Base-by-base conservation (phyloP, 2,113 vertebrate genomes). In the Datnioides undecimradiatus region DNA sequence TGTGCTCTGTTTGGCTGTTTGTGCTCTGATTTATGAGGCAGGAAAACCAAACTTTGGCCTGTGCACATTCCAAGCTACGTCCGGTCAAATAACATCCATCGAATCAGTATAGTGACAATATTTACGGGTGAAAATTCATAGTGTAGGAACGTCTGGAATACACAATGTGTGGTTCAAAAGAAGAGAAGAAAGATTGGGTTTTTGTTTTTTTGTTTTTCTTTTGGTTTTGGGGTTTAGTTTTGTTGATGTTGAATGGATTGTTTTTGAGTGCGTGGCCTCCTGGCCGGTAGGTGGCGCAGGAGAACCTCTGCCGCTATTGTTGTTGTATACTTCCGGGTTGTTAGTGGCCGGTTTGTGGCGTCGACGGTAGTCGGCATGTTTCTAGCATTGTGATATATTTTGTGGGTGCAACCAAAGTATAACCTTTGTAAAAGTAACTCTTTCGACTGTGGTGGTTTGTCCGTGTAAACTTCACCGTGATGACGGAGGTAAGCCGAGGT, bases 401-500 rank as follows among this genome's bases (percentile, higher is more conserved):
- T 57, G n/a, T 29, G 8, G 63, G 2, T 11, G 27, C 8, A 2
- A 8, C 7, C 43, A n/a, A 36, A n/a, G 27, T 57, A 6, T 9
- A 31, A 7, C 38, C 13, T 0, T 1, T 23, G 23, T 5, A 3
- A 21, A 46, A 19, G 7, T 11, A 13, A 0, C 25, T 54, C 31
- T 1, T 69, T 63, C 14, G 0, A 0, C 2, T 46, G 7, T 10
- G 19, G 48, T 17, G 4, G 21, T 40, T 2, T 10, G 8, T 23
- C 9, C 0, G 17, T 14, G 31, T 13, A 1, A n/a, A 58, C 10
- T n/a, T 1, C 52, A 0, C 0, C 76, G 86, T 8, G 12, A 94
- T 94, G 93, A 72, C 88, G 9, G 93, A 94, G 90, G 93, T 94
- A 79, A 80, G 80, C 16, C 8, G 4, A 62, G 6, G 2, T 63